Conservation (phyloP, 2,797 vertebrate species). For the Chaunax sp. region DNA sequence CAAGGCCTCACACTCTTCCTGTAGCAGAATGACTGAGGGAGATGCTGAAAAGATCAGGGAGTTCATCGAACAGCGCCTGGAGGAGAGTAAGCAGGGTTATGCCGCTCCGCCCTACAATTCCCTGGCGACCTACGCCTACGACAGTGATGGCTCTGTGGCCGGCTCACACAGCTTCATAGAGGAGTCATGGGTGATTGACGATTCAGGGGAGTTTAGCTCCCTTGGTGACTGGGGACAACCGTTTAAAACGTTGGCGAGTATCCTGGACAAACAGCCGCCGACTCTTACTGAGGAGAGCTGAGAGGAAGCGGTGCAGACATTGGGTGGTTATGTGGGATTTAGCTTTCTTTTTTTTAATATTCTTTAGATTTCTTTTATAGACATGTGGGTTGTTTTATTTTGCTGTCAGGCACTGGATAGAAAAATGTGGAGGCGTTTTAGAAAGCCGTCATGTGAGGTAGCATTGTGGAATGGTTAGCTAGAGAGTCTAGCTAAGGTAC, state of each 20-base stretch:
- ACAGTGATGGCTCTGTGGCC: no score
- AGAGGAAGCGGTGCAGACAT: slow-evolving; percentile 22
- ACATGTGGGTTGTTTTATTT: slow-evolving; percentile 15
- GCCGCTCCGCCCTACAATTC: slow-evolving; percentile 86
- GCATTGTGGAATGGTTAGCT: slow-evolving; percentile 18
- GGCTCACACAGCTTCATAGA: slow-evolving; percentile 92
- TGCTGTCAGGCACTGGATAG: slow-evolving; percentile 35
- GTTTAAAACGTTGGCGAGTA: slow-evolving; percentile 89
- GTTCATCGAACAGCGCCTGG: slow-evolving; percentile 88
- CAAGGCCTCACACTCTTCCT: not conserved
- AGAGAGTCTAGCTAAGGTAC: slow-evolving; percentile 27
- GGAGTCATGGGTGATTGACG: slow-evolving; percentile 84
- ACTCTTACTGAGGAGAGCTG: slow-evolving; percentile 46
- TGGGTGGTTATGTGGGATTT: not conserved
- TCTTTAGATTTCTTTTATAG: no score
- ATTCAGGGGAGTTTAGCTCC: slow-evolving; percentile 88
- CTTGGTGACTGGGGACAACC: slow-evolving; percentile 90
- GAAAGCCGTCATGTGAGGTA: slow-evolving; percentile 9
- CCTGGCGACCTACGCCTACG: no score
- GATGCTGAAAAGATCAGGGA: slow-evolving; percentile 85
- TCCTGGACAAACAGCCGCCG: slow-evolving; percentile 83
- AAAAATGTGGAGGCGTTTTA: slow-evolving; percentile 11
- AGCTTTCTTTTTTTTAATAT: slow-evolving; percentile 23
- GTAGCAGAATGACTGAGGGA: slow-evolving; percentile 62
- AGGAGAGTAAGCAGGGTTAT: slow-evolving; percentile 86